These are phyloP conservation scores for Tetragonula carbonaria DNA, from an alignment of 2,888 invertebrate species.

Conservation along the genomic window DNA sequence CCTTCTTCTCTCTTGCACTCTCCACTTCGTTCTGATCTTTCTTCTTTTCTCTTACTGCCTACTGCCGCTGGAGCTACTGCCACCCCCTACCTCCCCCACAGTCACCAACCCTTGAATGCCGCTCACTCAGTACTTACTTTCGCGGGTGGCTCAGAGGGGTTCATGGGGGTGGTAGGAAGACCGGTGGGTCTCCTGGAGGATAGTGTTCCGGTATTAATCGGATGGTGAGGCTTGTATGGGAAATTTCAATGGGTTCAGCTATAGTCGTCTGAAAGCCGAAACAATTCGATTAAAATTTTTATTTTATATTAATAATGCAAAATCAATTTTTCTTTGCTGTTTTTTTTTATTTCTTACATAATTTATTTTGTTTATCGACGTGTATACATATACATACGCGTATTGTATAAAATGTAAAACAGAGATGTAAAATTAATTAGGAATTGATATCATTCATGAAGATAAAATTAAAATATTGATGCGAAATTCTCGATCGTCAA, in stretches of 20 bases:
- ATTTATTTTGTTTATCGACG: no score
- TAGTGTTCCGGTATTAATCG: constrained; percentile 77
- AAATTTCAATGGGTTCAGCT: constrained; percentile 32
- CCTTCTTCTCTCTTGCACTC: constrained; percentile 51
- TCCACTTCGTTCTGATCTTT: constrained; percentile 27
- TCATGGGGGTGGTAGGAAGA: constrained; percentile 62
- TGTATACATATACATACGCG: accelerated
- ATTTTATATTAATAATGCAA: background rate
- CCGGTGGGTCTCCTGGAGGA: constrained; percentile 61
- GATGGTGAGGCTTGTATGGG: constrained; percentile 64
- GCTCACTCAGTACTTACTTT: constrained; percentile 81
- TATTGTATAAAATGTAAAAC: background rate
- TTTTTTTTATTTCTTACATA: accelerated
- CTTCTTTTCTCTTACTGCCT: constrained; percentile 54
- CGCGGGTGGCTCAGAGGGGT: constrained; percentile 66
- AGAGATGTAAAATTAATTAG: background rate
- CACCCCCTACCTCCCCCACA: constrained; percentile 80
- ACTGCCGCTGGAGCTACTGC: constrained; percentile 65
- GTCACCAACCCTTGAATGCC: constrained; percentile 82
- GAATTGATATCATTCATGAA: no score
- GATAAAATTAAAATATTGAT: background rate
- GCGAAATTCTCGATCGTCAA: background rate
- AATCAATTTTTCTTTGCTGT: background rate
- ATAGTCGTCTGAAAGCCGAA: background rate
- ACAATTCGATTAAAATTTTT: constrained; percentile 5